Percentiles rank a stretch among this genome's conserved stretches.
phyloP scores from a whole-genome alignment of 92 coral and sea anemone genomes.

The Epizoanthus fatuus region DNA sequence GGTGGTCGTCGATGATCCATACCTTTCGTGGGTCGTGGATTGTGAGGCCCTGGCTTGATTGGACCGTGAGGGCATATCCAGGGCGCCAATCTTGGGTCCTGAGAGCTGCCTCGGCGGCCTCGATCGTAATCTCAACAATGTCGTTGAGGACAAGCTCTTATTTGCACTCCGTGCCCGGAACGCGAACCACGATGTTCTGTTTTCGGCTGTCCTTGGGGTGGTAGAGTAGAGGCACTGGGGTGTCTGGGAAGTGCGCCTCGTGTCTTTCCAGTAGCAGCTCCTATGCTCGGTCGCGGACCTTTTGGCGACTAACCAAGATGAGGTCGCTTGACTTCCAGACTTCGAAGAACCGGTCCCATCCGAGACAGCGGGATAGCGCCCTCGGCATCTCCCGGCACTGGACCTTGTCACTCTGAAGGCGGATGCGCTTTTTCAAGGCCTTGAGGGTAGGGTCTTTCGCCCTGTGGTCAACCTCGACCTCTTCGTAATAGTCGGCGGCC shows the following conservation, averaged over 20 bases:
- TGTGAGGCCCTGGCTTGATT: slow-evolving; percentile 24
- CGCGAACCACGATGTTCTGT: background rate
- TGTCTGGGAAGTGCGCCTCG: background rate
- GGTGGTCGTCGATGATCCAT: background rate
- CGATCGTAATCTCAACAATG: background rate
- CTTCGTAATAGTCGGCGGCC: background rate
- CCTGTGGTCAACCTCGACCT: background rate
- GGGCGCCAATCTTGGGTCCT: too few species aligned
- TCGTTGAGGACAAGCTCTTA: slow-evolving; percentile 7
- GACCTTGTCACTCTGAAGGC: too few species aligned
- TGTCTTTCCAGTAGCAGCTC: too few species aligned
- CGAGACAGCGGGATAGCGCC: too few species aligned
- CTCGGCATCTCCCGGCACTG: too few species aligned
- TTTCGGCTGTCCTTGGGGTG: background rate
- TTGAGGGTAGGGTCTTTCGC: too few species aligned
- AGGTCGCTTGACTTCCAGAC: too few species aligned
- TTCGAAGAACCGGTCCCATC: too few species aligned
- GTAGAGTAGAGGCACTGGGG: background rate
- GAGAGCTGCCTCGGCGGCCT: too few species aligned
- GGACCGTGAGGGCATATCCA: background rate
- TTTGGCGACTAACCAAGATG: too few species aligned
- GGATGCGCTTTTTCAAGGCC: too few species aligned
- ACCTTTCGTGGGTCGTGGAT: background rate
- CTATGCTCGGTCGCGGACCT: too few species aligned
- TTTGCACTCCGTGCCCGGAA: background rate